Evolutionary conservation across 1,140 invertebrate species (phyloP), one percentile per base, ranked within the genome.

Genomic region (Pseudomyrmex cubaensis): DNA sequence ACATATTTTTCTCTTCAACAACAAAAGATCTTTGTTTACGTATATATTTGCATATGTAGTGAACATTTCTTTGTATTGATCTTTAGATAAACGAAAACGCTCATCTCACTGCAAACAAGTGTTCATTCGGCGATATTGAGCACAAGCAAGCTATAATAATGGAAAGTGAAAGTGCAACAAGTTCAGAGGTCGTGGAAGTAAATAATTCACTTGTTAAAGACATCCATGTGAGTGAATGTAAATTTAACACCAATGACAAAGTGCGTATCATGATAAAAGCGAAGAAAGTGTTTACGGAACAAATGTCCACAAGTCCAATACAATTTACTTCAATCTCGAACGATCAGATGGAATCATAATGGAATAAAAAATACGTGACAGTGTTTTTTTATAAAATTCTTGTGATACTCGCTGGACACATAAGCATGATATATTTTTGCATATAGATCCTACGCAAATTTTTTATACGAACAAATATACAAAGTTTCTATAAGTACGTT

Each of bases 61-160:
- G 22, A 50, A 17, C 46, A 61, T 56, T 57, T 44, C 7, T 70
- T 3, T 22, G 67, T 15, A 22, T 89, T 52, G 63, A n/a, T 20
- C 85, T 87, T 57, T 15, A 89, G 88, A 57, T 89, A 22, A 57
- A 91, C 22, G 91, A 93, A 46, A 85, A 90, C 59, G 89, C 88
- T 2, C 89, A 76, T 85, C 84, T 94, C 35, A 83, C 13, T 5
- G 91, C 87, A 22, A 89, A 17, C 1, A 86, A 90, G 35, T 94
- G 93, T 72, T 69, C 35, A n/a, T 88, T 94, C 17, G 87, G 87
- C 2, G 78, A 91, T 62, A 92, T 66, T 1, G 3, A 92, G 13
- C 92, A 91, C 69, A 93, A 93, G 67, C 92, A 91, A 22, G 93
- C 91, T 5, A 91, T 94, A 85, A 87, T 92, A 61, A 87, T 93